Evolutionary conservation across 2,797 vertebrate genomes (phyloP).

Genomic region (Alosa sapidissima): DNA sequence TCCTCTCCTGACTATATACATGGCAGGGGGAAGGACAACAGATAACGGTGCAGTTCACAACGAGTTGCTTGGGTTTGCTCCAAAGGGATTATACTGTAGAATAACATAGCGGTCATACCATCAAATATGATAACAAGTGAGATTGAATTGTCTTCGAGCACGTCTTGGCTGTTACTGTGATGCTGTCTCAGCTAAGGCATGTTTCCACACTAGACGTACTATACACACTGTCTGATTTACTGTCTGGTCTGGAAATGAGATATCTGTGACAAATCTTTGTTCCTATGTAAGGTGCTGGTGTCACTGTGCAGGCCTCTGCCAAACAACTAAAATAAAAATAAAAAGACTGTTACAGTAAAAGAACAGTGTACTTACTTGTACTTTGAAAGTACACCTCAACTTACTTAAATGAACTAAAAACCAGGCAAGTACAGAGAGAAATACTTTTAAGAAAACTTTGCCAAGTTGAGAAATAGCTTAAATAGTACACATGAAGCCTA

Average conservation of each 20-base stretch:
- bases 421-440: too few species aligned
- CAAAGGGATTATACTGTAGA: background rate
- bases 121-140: background rate
- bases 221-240: background rate
- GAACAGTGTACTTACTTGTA: background rate
- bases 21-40: background rate
- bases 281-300: background rate
- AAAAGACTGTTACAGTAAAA: too few species aligned
- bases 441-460: too few species aligned
- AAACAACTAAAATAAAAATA: too few species aligned
- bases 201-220: background rate
- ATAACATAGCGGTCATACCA: background rate
- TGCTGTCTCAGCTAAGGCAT: background rate
- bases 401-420: too few species aligned
- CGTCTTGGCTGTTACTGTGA: background rate
- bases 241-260: slow-evolving; percentile 2
- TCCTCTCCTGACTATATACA: background rate
- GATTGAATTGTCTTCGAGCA: background rate
- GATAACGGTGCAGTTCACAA: background rate
- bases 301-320: background rate
- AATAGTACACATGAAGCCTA: too few species aligned
- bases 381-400: too few species aligned
- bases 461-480: too few species aligned
- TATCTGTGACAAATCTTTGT: background rate
- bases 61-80: background rate